Base-by-base conservation (phyloP, 2,888 invertebrate genomes). In the Stenolophus ochropezus region DNA sequence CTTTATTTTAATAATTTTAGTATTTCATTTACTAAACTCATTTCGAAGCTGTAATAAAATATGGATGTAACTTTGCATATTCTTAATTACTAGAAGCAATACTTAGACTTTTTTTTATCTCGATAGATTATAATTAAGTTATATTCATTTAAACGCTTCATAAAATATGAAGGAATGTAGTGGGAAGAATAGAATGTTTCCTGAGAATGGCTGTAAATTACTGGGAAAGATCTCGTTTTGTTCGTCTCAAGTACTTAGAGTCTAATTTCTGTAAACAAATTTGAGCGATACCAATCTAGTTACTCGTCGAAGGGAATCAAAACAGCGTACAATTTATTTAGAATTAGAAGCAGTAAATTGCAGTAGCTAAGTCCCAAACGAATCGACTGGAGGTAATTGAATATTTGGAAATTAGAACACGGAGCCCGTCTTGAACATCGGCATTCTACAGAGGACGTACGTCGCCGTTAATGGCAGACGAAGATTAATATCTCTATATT, bases 401-500 rank as follows among this genome's bases (percentile, higher is more conserved):
- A 61, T 61, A 61, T 61, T 61, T 61, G 61, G 61, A 61, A 61
- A 61, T 25, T 61, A 61, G 61, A 61, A 61, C 61, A 25, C 61
- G 61, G 61, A 21, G 25, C 21, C 5, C 33, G 11, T 42, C 74
- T 74, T 58, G 21, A 21, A 18, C 58, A 25, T 61, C 25, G 14
- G 8, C 27, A 69, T 33, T 61, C 61, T 49, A 47, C 23, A 56
- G 14, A 58, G 27, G 49, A 78, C 78, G 78, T 61, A 65, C 78
- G 78, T 77, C 42, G 33, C n/a, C 25, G 21, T 11, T 77, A 56
- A 56, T 47, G 42, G 61, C 77, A 47, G 58, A 78, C 78, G 47
- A 78, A 78, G 78, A 78, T 78, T 78, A 78, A 78, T 78, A 78
- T 78, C 74, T 74, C 78, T 78, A 65, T 78, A 78, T 78, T 78